Percentiles rank a stretch among this genome's conserved stretches.
phyloP scores from a whole-genome alignment of 2,113 vertebrate species.

The Mustela nigripes region DNA sequence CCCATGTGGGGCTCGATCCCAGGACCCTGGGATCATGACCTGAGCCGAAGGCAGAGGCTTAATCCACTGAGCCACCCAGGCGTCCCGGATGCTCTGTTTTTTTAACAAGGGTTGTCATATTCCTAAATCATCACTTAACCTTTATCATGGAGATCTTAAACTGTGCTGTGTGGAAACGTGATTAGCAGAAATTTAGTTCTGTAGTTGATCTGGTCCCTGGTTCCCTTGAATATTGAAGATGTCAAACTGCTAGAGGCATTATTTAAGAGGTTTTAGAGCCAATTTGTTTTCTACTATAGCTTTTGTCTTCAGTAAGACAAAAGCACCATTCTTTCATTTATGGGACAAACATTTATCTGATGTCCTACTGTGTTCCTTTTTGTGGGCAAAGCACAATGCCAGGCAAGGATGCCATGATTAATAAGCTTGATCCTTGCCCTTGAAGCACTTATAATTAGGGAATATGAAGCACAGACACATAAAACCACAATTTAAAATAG shows the following conservation, averaged over 20 bases:
- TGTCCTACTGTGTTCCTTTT: neutral
- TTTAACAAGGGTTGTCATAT: neutral
- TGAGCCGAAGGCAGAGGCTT: too few relatives aligned
- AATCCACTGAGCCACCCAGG: too few relatives aligned
- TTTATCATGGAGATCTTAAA: slow-evolving; percentile 6
- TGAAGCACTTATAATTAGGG: neutral
- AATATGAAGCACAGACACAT: neutral
- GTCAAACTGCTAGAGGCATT: neutral
- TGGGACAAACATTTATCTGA: neutral
- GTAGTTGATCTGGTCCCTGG: neutral
- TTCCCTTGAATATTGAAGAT: neutral
- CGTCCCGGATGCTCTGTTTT: neutral
- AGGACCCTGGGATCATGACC: too few relatives aligned
- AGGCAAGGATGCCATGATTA: neutral
- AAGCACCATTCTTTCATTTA: neutral
- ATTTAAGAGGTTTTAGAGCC: neutral
- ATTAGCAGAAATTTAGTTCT: slow-evolving; percentile 3
- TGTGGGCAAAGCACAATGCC: neutral
- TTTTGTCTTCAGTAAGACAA: neutral
- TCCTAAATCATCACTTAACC: neutral
- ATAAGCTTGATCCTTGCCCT: neutral
- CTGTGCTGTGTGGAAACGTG: neutral
- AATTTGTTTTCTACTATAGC: neutral
- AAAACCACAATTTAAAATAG: neutral
- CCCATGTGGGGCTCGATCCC: too few relatives aligned